These are phyloP conservation scores for Porites evermanni DNA, from an alignment of 92 coral and sea anemone genomes.

Conservation along the genomic window DNA sequence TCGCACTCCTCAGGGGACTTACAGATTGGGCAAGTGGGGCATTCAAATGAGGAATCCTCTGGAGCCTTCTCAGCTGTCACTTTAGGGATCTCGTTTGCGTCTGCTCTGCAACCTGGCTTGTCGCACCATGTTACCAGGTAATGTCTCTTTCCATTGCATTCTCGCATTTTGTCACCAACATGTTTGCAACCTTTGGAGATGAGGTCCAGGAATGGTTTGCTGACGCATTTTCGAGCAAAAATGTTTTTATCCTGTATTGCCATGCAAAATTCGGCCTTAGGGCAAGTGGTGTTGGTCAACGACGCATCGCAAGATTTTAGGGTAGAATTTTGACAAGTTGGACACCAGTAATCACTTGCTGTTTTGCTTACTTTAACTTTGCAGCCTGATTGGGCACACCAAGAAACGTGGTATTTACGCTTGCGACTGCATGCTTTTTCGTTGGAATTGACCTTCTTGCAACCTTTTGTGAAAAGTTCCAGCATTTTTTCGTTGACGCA, in stretches of 20 bases:
- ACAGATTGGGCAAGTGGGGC: conserved; percentile 35
- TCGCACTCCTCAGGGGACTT: conserved; percentile 19
- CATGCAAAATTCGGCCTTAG: conserved; percentile 18
- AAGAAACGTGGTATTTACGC: conserved; percentile 7
- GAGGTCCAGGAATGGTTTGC: conserved; percentile 8
- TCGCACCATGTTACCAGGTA: conserved; percentile 11
- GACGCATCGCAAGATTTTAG: conserved; percentile 7
- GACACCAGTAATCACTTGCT: conserved; percentile 8
- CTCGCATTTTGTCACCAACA: not conserved
- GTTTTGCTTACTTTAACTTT: not conserved
- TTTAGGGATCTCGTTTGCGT: not conserved
- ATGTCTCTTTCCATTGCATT: conserved; percentile 9
- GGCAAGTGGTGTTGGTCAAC: conserved; percentile 12
- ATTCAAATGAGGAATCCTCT: conserved; percentile 4
- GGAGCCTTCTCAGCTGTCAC: not conserved
- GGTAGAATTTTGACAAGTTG: conserved; percentile 13
- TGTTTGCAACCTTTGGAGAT: conserved; percentile 8
- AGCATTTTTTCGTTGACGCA: conserved; percentile 31
- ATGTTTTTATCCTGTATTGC: conserved; percentile 7
- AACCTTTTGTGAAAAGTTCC: conserved; percentile 8
- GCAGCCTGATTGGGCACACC: conserved; percentile 25
- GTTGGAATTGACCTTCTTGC: not conserved
- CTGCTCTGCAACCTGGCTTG: conserved; percentile 38
- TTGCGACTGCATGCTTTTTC: not conserved
- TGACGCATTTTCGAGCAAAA: conserved; percentile 31